Percentiles rank a stretch among this genome's conserved stretches.
Evolutionary conservation across 2,888 invertebrate species (phyloP).

Genomic region (Ennomos fuscantarius): DNA sequence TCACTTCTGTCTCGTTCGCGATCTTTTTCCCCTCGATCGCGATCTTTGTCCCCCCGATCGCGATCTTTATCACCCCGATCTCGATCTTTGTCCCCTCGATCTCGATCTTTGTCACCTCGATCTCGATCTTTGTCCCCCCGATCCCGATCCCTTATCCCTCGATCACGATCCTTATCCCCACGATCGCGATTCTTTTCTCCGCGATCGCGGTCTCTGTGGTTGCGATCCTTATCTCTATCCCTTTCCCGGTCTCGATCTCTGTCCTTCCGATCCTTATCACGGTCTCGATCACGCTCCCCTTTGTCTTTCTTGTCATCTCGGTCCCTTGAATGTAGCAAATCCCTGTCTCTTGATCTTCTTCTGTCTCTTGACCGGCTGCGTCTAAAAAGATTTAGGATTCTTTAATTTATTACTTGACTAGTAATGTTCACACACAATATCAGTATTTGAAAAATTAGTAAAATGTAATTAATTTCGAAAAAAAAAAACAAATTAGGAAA

Average conservation of each 20-base stretch:
- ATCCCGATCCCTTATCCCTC: slow-evolving; percentile 68
- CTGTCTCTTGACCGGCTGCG: slow-evolving; percentile 75
- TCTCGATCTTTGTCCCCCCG: slow-evolving; percentile 68
- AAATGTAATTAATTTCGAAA: too few species aligned
- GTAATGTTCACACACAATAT: too few species aligned
- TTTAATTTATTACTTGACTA: too few species aligned
- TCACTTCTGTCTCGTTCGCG: slow-evolving; percentile 72
- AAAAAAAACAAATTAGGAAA: too few species aligned
- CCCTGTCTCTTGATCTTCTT: slow-evolving; percentile 86
- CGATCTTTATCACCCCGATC: slow-evolving; percentile 68
- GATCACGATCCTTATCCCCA: slow-evolving; percentile 60
- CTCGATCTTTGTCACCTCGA: slow-evolving; percentile 68
- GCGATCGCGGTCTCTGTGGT: slow-evolving; percentile 62
- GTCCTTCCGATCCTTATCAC: slow-evolving; percentile 31
- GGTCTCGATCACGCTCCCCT: slow-evolving; percentile 69
- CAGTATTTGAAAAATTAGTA: too few species aligned
- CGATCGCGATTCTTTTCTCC: slow-evolving; percentile 52
- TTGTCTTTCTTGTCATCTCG: slow-evolving; percentile 38
- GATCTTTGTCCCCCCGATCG: slow-evolving; percentile 54
- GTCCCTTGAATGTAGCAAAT: slow-evolving; percentile 83
- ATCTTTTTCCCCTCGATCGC: slow-evolving; percentile 52
- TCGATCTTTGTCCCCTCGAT: slow-evolving; percentile 48
- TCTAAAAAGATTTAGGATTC: slow-evolving; percentile 43
- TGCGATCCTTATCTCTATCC: slow-evolving; percentile 61
- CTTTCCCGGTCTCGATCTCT: slow-evolving; percentile 63